Base-by-base conservation (phyloP, 92 coral and sea anemone species). In the Siderastrea siderea region DNA sequence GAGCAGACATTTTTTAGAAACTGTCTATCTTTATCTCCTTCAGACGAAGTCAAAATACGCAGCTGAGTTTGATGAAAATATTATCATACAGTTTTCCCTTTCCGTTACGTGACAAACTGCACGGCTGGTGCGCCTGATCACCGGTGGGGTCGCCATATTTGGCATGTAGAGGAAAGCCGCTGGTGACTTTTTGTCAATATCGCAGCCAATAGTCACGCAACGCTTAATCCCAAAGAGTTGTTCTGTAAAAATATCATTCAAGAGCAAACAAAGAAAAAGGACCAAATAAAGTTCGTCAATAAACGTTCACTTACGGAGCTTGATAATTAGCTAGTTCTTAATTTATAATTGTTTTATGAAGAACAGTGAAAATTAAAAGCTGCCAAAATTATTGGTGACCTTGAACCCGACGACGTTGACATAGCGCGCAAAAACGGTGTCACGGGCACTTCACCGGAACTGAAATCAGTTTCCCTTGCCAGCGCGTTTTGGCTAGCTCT, bases 1-100 rank as follows among this genome's bases (percentile, higher is more conserved):
- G 69, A 77, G 47, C 17, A 55, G 77, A 49, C 86, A 81, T 81
- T n/a, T 53, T 67, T 54, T 26, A 15, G 44, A 66, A 73, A 50
- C 6, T 3, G 7, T 26, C 78, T 1, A 26, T 5, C 48, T 67
- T 38, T 26, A 67, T 9, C 71, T 38, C 47, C 48, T 2, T 38
- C 48, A 38, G 71, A 19, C 5, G 46, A 61, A 61, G 66, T 2
- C 19, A 19, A 61, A 61, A 61, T 61, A 16, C 66, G n/a, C 66
- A 61, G 66, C 66, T 61, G 66, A 14, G 66, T 3, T 61, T 61
- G 66, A 4, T 61, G 66, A 61, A 61, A 14, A 15, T 61, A 59
- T 14, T 14, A 61, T 4, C 26, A 3, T 3, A 15, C 6, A 61
- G 26, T 61, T 16, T 61, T 53, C 10, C 12, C 66, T 4, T 15